A percentile compares a stretch with the other conserved stretches of the same genome.
phyloP scores from a whole-genome alignment of 1,140 invertebrate genomes.

The Hetaerina americana region DNA sequence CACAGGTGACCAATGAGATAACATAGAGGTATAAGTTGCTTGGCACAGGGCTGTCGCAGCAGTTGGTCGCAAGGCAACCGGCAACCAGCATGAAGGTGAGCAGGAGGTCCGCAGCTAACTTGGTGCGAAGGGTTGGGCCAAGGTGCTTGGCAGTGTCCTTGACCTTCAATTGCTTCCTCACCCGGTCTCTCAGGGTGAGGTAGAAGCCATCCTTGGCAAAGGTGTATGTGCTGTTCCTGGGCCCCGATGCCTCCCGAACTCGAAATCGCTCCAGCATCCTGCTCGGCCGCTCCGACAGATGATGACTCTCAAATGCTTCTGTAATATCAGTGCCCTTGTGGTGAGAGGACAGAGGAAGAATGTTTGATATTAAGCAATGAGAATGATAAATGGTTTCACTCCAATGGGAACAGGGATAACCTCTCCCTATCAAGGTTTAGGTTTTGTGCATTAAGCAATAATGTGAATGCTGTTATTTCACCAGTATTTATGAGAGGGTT shows the following conservation, averaged over 20 bases:
- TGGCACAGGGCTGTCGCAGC: too few relatives aligned
- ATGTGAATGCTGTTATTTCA: too few relatives aligned
- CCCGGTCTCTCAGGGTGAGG: slow-evolving; percentile 42
- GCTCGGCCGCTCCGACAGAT: slow-evolving; percentile 29
- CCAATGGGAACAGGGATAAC: too few relatives aligned
- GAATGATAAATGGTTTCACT: neutral
- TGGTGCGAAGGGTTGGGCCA: slow-evolving; percentile 12
- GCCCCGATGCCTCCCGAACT: slow-evolving; percentile 36
- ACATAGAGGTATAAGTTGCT: too few relatives aligned
- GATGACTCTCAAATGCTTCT: slow-evolving; percentile 56
- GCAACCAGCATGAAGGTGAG: slow-evolving; percentile 33
- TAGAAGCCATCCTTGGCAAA: slow-evolving; percentile 57
- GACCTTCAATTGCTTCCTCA: slow-evolving; percentile 35
- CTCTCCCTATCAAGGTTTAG: too few relatives aligned
- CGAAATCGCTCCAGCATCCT: slow-evolving; percentile 45
- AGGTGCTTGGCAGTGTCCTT: neutral
- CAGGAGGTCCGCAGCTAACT: slow-evolving; percentile 36
- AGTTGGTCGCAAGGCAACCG: slow-evolving; percentile 35
- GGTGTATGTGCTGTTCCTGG: slow-evolving; percentile 42
- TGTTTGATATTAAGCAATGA: too few relatives aligned
- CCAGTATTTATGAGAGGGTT: too few relatives aligned
- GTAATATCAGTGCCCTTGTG: slow-evolving; percentile 55
- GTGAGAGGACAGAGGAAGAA: slow-evolving; percentile 18
- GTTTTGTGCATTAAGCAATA: too few relatives aligned
- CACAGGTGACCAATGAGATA: slow-evolving; percentile 31